A percentile compares a stretch with the other conserved stretches of the same genome.
Conservation (phyloP, 1,140 invertebrate species). For the Atopsyche davidsoni region DNA sequence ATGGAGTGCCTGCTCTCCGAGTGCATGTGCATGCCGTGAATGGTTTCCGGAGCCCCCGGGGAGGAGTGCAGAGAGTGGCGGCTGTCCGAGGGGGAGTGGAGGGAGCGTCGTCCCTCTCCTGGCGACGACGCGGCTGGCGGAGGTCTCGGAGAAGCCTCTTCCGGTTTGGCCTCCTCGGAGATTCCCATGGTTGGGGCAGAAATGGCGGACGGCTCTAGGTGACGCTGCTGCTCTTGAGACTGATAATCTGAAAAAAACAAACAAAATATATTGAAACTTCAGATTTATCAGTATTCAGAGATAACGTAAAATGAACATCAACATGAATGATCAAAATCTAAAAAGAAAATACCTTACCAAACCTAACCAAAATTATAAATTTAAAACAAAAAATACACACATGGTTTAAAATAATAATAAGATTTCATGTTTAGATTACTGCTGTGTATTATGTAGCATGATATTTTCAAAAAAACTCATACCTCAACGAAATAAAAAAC, state of each 20-base stretch:
- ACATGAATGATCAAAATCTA: too few relatives aligned
- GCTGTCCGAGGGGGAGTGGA: constrained; percentile 13
- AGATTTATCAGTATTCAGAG: too few relatives aligned
- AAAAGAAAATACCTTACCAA: too few relatives aligned
- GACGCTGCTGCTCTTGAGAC: constrained; percentile 24
- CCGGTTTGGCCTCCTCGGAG: constrained; percentile 49
- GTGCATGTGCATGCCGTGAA: constrained; percentile 4
- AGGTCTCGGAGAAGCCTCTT: constrained; percentile 52
- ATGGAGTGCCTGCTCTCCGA: constrained; percentile 20
- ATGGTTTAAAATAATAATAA: too few relatives aligned
- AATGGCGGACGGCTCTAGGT: constrained; percentile 23
- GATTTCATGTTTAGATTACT: too few relatives aligned
- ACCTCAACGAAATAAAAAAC: too few relatives aligned
- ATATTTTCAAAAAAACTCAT: too few relatives aligned
- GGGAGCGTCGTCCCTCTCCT: constrained; percentile 26
- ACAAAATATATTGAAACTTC: constrained; percentile 2
- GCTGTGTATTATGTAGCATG: too few relatives aligned
- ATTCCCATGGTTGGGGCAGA: constrained; percentile 51
- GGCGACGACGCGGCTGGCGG: constrained; percentile 33
- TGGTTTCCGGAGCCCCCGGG: constrained; percentile 42
- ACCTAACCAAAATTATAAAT: too few relatives aligned
- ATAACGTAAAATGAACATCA: too few relatives aligned
- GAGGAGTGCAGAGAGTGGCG: constrained; percentile 33
- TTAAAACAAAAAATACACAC: too few relatives aligned
- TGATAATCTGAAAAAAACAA: constrained; percentile 25